Conservation (phyloP, 2,797 vertebrate genomes). For the Myotis findleyi region DNA sequence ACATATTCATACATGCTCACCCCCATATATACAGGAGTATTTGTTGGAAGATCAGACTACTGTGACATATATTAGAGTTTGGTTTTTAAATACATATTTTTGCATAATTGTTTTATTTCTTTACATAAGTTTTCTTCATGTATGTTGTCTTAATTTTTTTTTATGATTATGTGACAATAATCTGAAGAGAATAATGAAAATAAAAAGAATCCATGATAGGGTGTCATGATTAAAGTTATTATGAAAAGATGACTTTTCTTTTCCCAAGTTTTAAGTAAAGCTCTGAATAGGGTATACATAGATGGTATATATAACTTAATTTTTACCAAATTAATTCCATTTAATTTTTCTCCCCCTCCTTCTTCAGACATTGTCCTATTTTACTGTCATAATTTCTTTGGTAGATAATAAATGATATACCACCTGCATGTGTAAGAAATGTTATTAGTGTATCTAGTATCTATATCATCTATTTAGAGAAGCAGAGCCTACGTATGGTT, state of each 20-base stretch:
- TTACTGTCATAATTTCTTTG: neutral
- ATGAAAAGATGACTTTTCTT: constrained; percentile 45
- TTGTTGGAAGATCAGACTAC: neutral
- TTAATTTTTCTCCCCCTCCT: too few species aligned
- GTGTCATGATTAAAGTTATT: constrained; percentile 11
- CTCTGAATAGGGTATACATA: neutral
- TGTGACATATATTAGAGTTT: neutral
- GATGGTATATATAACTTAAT: neutral
- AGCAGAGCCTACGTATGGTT: too few species aligned
- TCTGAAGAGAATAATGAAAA: constrained; percentile 23
- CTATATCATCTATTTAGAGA: too few species aligned
- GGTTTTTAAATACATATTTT: constrained; percentile 39
- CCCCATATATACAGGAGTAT: neutral
- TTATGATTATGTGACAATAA: neutral
- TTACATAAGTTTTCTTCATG: neutral
- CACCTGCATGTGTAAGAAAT: too few species aligned
- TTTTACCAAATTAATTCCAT: neutral
- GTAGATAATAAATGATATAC: too few species aligned
- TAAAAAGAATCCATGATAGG: neutral
- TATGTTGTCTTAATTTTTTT: constrained; percentile 48
- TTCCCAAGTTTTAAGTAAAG: neutral
- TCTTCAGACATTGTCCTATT: neutral
- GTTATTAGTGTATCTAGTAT: too few species aligned
- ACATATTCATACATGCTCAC: neutral
- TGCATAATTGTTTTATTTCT: neutral